Conservation (phyloP, 2,113 vertebrate species). For the Phalacrocorax carbo region DNA sequence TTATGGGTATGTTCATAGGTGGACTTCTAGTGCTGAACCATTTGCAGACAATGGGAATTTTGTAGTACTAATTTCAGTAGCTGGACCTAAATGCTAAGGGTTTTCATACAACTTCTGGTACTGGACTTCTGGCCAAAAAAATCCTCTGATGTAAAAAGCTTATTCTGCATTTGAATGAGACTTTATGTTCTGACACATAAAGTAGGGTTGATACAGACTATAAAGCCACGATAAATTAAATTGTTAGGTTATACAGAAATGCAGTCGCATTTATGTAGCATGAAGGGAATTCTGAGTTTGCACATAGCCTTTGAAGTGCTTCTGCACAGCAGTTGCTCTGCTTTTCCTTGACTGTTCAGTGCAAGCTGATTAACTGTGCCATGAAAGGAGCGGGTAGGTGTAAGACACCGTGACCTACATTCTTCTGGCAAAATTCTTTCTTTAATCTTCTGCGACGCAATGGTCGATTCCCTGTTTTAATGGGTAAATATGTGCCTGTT, state of each 20-base stretch:
- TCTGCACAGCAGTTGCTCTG: background rate
- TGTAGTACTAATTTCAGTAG: background rate
- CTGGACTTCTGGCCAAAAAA: background rate
- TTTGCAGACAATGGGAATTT: background rate
- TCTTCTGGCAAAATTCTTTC: background rate
- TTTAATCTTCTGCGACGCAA: background rate
- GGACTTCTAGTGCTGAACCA: background rate
- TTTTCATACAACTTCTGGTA: background rate
- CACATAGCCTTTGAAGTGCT: background rate
- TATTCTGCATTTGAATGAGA: background rate
- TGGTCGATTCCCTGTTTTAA: background rate
- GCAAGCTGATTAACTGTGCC: background rate
- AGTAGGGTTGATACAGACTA: accelerated
- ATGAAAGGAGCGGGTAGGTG: background rate
- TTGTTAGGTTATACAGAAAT: background rate
- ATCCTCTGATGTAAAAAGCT: background rate
- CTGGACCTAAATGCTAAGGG: background rate
- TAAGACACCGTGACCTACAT: accelerated
- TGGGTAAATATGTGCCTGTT: background rate
- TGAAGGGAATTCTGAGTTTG: background rate
- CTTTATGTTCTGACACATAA: background rate
- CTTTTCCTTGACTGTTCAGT: background rate
- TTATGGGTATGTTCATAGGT: background rate
- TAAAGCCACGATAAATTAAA: accelerated
- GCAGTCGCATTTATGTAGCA: accelerated